Evolutionary conservation across 2,113 vertebrate genomes (phyloP).

Genomic region (Actenoides lindsayi): DNA sequence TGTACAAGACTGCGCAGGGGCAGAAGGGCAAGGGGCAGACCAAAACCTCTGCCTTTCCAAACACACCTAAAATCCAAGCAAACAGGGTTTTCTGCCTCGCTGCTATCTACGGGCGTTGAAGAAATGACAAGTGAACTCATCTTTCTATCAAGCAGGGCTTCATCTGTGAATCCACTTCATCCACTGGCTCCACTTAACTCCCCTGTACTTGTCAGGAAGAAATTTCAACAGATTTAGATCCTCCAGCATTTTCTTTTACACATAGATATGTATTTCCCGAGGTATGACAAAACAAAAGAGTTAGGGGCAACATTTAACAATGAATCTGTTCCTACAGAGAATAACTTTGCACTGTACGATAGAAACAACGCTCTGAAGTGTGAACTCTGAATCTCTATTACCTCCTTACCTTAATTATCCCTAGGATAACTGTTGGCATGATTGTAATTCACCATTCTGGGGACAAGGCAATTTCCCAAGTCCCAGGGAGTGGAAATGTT

Average conservation of each 20-base stretch:
- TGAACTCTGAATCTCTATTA: not conserved
- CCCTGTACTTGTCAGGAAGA: not conserved
- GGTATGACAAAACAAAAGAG: not conserved
- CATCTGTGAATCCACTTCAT: not conserved
- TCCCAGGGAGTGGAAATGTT: not conserved
- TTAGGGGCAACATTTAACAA: not conserved
- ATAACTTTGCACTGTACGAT: not conserved
- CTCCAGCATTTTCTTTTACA: not conserved
- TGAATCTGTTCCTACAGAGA: not conserved
- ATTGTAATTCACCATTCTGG: not conserved
- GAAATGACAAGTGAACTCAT: not conserved
- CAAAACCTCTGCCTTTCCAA: constrained; percentile 34
- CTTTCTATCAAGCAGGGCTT: not conserved
- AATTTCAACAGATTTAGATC: not conserved
- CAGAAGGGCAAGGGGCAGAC: not conserved
- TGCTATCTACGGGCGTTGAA: not conserved
- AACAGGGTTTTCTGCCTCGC: constrained; percentile 13
- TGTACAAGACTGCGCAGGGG: not conserved
- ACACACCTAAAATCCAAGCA: constrained; percentile 7
- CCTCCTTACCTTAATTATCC: not conserved
- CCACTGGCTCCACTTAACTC: not conserved
- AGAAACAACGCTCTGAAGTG: not conserved
- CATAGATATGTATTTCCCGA: not conserved
- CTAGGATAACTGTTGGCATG: not conserved
- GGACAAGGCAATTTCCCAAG: not conserved